Evolutionary conservation across 2,113 vertebrate genomes (phyloP).

Genomic region (Hippolais icterina): DNA sequence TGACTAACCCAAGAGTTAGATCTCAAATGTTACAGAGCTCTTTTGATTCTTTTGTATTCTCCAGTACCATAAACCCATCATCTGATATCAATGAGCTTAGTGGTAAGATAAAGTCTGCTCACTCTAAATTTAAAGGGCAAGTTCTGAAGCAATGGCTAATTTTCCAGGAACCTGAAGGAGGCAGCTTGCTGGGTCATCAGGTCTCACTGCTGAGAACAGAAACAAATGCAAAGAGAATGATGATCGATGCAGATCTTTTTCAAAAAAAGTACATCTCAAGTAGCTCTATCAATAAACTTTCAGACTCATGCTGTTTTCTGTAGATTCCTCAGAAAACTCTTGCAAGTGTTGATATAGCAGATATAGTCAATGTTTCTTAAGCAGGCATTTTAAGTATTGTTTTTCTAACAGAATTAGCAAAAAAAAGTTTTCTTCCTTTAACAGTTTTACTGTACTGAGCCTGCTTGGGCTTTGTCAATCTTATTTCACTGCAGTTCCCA

Average conservation of each 20-base stretch:
- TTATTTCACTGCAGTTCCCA: background rate
- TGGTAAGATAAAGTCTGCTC: background rate
- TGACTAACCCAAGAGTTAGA: background rate
- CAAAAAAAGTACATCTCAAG: background rate
- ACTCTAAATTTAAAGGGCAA: background rate
- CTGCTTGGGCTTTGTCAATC: background rate
- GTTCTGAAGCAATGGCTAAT: background rate
- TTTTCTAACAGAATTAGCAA: background rate
- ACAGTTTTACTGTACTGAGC: background rate
- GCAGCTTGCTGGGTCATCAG: background rate
- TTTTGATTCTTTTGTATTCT: background rate
- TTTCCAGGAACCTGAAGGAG: slow-evolving; percentile 7
- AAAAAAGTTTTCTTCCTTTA: background rate
- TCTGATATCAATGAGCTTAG: background rate
- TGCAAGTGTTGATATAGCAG: background rate
- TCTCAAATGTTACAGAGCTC: background rate
- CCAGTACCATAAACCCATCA: background rate
- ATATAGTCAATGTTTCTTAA: background rate
- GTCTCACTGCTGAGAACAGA: background rate
- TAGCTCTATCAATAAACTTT: background rate
- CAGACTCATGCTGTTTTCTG: background rate
- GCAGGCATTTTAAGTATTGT: background rate
- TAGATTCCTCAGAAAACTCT: background rate
- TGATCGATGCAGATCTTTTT: background rate
- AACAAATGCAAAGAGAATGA: background rate